These are phyloP conservation scores for Lacanobia oleracea DNA, from an alignment of 2,888 invertebrate genomes.

Conservation along the genomic window DNA sequence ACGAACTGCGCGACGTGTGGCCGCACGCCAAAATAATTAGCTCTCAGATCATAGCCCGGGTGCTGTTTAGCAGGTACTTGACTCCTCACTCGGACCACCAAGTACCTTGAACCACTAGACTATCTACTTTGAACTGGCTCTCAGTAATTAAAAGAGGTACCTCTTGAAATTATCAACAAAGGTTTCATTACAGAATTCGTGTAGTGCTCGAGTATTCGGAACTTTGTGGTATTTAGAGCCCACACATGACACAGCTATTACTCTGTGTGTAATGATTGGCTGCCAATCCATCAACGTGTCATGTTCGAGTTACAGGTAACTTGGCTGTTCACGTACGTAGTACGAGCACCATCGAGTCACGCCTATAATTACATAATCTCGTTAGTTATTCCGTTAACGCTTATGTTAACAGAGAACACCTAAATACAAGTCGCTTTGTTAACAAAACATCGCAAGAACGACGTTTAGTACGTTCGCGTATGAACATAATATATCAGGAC, in stretches of 20 bases:
- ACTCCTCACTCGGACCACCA: not conserved
- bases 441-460: not conserved
- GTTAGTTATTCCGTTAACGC: not conserved
- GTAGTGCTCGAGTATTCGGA: not conserved
- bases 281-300: not conserved
- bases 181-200: not conserved
- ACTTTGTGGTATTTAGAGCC: not conserved
- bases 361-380: not conserved
- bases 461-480: no score
- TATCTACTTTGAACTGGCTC: not conserved
- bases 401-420: not conserved
- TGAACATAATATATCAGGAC: not conserved
- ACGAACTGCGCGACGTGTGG: no score
- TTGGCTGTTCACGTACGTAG: not conserved
- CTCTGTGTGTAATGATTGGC: not conserved
- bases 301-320: not conserved
- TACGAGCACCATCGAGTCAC: not conserved
- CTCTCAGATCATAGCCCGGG: no score
- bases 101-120: not conserved
- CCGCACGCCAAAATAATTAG: no score
- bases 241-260: not conserved
- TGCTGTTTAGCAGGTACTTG: no score
- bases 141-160: constrained; percentile 5
- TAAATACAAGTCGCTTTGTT: not conserved
- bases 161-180: not conserved